A percentile compares a stretch with the other conserved stretches of the same genome.
Evolutionary conservation across 23 tunicate species (phyloP).

Genomic region (Styela plicata): DNA sequence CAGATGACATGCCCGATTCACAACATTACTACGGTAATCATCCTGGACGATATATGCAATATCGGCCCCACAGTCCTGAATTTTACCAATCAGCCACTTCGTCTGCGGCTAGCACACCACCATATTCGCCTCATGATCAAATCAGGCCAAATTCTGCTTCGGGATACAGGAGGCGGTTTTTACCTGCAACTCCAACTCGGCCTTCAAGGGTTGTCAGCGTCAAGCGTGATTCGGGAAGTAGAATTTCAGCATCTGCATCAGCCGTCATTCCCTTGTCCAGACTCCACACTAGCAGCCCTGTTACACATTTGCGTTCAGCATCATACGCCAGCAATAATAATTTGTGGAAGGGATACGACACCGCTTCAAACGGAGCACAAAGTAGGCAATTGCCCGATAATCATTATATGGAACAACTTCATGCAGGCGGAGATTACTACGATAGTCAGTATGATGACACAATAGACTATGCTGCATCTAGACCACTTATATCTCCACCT

Average conservation of each 20-base stretch:
- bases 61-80: slow-evolving; percentile 6
- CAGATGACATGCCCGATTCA: neutral
- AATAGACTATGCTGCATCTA: neutral
- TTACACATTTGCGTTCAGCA: neutral
- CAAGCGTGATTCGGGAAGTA: neutral
- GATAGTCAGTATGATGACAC: neutral
- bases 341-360: neutral
- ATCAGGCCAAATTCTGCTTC: slow-evolving; percentile 8
- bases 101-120: slow-evolving; percentile 9
- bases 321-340: slow-evolving; percentile 2
- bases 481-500: slow-evolving; percentile 9
- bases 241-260: slow-evolving; percentile 8
- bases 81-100: slow-evolving; percentile 1
- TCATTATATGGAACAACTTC: neutral
- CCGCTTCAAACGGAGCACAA: neutral
- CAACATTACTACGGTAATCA: neutral
- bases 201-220: neutral
- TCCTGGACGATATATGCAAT: neutral
- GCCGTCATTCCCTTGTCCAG: slow-evolving; percentile 8
- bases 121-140: neutral
- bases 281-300: neutral
- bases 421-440: neutral
- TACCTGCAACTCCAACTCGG: slow-evolving; percentile 5
- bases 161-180: neutral
- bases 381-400: neutral